Evolutionary conservation across 2,888 invertebrate genomes (phyloP).

Genomic region (Melipona bicolor): DNA sequence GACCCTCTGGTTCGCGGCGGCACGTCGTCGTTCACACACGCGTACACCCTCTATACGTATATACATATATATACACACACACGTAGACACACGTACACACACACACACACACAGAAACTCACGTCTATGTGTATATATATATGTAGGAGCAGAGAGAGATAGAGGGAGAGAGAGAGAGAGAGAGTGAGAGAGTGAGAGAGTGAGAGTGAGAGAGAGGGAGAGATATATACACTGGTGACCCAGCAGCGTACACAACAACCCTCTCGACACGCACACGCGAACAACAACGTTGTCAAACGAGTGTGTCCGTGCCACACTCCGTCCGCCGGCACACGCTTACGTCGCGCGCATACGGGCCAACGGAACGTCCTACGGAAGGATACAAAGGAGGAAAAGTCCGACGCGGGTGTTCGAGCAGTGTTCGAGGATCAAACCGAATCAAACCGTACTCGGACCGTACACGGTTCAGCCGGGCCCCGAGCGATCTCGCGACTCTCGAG

Average conservation of each 20-base stretch:
- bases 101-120: neutral
- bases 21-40: slow-evolving; percentile 37
- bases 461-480: slow-evolving; percentile 16
- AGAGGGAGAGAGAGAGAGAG: slow-evolving; percentile 1
- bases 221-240: slow-evolving; percentile 25
- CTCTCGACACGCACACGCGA: neutral
- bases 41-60: slow-evolving; percentile 26
- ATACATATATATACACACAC: slow-evolving; percentile 1
- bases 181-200: neutral
- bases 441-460: neutral
- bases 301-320: neutral
- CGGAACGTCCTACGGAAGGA: slow-evolving; percentile 3
- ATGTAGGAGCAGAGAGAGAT: neutral
- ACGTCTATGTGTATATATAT: neutral
- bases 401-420: slow-evolving; percentile 35
- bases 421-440: slow-evolving; percentile 2
- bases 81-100: neutral
- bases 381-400: slow-evolving; percentile 23
- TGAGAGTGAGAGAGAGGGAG: neutral
- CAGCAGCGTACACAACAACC: slow-evolving; percentile 8
- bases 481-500: slow-evolving; percentile 19
- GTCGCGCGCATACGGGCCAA: neutral
- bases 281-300: neutral
- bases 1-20: slow-evolving; percentile 31
- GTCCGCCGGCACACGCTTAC: neutral